Evolutionary conservation across 2,888 invertebrate genomes (phyloP).

Genomic region (Xanthorhoe spadicearia): DNA sequence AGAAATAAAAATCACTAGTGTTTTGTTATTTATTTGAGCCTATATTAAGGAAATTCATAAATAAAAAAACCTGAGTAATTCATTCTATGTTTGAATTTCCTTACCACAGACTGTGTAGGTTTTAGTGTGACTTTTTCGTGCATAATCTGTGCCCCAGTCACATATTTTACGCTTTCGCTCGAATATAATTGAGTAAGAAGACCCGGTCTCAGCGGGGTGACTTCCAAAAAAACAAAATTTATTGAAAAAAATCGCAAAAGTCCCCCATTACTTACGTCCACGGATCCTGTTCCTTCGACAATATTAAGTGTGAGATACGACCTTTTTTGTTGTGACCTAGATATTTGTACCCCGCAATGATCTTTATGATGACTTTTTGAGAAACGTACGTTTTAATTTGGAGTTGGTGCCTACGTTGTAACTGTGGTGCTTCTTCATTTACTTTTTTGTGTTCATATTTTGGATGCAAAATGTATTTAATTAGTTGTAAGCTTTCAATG

Average conservation of each 20-base stretch:
- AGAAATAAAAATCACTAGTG: no score
- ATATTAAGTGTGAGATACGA: slow-evolving; percentile 82
- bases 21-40: no score
- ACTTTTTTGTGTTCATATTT: background rate
- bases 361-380: slow-evolving; percentile 84
- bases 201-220: slow-evolving; percentile 76
- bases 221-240: slow-evolving; percentile 80
- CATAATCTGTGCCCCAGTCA: slow-evolving; percentile 60
- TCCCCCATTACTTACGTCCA: slow-evolving; percentile 79
- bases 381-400: slow-evolving; percentile 82
- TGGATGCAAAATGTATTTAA: no score
- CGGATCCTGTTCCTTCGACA: slow-evolving; percentile 70
- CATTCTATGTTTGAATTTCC: background rate
- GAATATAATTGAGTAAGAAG: slow-evolving; percentile 81
- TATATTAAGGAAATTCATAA: no score
- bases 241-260: slow-evolving; percentile 73
- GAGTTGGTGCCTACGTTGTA: slow-evolving; percentile 50
- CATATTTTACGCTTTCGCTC: slow-evolving; percentile 82
- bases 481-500: no score
- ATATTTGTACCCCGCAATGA: slow-evolving; percentile 73
- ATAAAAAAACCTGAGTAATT: background rate
- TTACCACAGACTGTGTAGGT: background rate
- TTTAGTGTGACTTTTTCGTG: background rate
- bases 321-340: slow-evolving; percentile 79
- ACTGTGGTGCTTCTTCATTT: slow-evolving; percentile 1